Evolutionary conservation across 2,797 vertebrate species (phyloP), one percentile per base, ranked within the genome.

Genomic region (Tokudaia tokunoshimensis): DNA sequence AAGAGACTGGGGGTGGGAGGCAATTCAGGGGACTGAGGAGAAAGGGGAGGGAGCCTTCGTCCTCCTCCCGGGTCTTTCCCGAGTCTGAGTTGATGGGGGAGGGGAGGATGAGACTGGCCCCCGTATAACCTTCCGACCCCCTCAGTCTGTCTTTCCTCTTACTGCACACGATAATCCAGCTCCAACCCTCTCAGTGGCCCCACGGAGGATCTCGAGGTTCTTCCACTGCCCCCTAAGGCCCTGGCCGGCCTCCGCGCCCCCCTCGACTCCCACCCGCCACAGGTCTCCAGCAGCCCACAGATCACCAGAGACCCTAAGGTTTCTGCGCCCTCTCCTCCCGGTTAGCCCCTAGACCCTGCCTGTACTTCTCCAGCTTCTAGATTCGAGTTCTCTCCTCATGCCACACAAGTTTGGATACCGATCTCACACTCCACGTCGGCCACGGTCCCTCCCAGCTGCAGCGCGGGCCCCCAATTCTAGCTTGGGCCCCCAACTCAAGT

Each of bases 51-150:
- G 81, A 92, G 95, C 82, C 89, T 59, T 86, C n/a, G 80, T 88
- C 81, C 63, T 72, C 20, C 65, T 87, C 80, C 20, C 52, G 65
- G 96, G 96, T 96, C 96, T 94, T 85, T 89, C 50, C 95, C 83
- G 34, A 87, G 94, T 67, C 89, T 78, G 94, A 72, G 59, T 9
- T 31, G 85, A 92, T 72, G 97, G 97, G 97, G 97, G 94, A 95
- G 92, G 97, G 95, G 96, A 95, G 57, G 91, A 65, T n/a, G 82
- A 89, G 67, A 61, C 81, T 47, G 81, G 90, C 67, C 97, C 97
- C 97, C 95, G 29, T 19, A 31, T 96, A 95, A 97, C 95, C 96
- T 95, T 80, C 78, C 47, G 75, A 86, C 76, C 94, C 93, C 65
- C 82, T 65, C 91, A 41, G 93, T 41, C 85, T 44, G 50, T 90